These are phyloP conservation scores for Solea solea DNA, from an alignment of 2,113 vertebrate species.

Conservation along the genomic window DNA sequence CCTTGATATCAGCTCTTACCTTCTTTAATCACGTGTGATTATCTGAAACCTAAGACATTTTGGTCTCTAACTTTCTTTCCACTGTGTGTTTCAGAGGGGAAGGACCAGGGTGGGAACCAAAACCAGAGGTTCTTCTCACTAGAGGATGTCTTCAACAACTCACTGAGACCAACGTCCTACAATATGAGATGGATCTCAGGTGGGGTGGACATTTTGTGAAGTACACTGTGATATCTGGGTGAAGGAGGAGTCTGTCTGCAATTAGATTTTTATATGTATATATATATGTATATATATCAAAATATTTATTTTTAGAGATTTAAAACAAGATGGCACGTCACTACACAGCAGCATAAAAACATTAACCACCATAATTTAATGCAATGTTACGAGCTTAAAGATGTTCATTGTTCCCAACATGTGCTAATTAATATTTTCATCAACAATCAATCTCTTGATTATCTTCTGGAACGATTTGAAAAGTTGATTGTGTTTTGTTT, in stretches of 20 bases:
- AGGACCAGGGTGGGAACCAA: not conserved
- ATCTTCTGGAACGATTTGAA: no score
- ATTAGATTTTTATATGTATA: no score
- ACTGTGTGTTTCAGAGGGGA: conserved; percentile 55
- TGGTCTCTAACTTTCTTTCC: not conserved
- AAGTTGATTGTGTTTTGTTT: no score
- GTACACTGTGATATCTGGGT: not conserved
- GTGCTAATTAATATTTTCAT: no score
- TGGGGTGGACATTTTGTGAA: conserved; percentile 42
- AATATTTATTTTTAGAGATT: no score
- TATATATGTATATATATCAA: no score
- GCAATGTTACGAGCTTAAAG: no score
- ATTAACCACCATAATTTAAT: no score
- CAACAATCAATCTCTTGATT: no score
- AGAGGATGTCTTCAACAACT: conserved; percentile 88
- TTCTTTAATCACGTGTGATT: conserved; percentile 9
- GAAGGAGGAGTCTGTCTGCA: not conserved
- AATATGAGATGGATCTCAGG: conserved; percentile 94
- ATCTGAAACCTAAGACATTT: conserved; percentile 1
- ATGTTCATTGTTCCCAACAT: no score
- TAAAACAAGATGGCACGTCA: no score
- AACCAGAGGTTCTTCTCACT: conserved; percentile 80
- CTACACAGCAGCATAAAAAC: no score
- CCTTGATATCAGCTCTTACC: not conserved
- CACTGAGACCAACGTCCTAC: conserved; percentile 86